These are phyloP conservation scores for Holacanthella duospinosa DNA, from an alignment of 2,888 invertebrate genomes.

Conservation along the genomic window DNA sequence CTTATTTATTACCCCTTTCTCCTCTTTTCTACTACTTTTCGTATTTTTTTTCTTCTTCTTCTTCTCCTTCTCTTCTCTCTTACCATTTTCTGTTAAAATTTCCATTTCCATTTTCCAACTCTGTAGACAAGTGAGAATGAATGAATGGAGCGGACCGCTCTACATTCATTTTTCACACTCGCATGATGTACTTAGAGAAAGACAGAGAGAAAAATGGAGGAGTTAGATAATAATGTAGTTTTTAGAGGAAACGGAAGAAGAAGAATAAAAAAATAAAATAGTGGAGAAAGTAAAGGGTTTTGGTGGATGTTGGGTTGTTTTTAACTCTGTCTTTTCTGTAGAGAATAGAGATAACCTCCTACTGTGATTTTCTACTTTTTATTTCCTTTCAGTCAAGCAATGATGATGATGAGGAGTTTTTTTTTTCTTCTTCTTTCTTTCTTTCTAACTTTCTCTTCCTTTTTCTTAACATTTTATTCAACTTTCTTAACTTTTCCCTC, in stretches of 20 bases:
- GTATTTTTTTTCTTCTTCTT: too few species aligned
- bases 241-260: not conserved
- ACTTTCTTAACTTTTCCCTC: too few species aligned
- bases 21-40: not conserved
- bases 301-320: not conserved
- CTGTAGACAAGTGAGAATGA: not conserved
- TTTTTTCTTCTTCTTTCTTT: not conserved
- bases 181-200: slow-evolving; percentile 7
- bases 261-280: not conserved
- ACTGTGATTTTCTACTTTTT: slow-evolving; percentile 2
- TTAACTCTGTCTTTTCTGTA: not conserved
- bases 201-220: not conserved
- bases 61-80: too few species aligned
- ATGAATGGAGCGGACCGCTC: not conserved
- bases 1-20: slow-evolving; percentile 2
- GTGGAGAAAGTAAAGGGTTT: not conserved
- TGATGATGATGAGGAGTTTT: not conserved
- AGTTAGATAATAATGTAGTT: not conserved
- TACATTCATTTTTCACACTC: slow-evolving; percentile 18
- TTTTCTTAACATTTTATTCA: too few species aligned
- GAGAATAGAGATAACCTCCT: not conserved
- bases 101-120: not conserved
- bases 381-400: not conserved
- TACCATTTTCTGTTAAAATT: too few species aligned
- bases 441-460: slow-evolving; percentile 13